These are phyloP conservation scores for Eupristina koningsbergeri DNA, from an alignment of 1,140 invertebrate species.

Conservation along the genomic window DNA sequence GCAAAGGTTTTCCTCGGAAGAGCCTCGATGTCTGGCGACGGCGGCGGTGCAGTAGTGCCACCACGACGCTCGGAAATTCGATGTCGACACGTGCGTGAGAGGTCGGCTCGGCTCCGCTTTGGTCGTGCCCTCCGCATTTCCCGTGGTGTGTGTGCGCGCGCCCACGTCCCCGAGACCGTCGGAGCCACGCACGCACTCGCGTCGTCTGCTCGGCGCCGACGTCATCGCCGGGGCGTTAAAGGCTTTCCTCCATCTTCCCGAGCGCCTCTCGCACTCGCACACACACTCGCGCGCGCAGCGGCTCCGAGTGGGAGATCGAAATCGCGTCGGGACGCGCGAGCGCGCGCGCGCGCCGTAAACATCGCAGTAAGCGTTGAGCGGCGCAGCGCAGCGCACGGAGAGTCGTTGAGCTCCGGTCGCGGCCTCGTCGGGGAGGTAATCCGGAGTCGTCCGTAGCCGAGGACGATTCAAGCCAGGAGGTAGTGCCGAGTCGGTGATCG, in stretches of 20 bases:
- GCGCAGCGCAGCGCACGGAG: background rate
- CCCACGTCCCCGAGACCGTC: background rate
- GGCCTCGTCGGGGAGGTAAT: too few species aligned
- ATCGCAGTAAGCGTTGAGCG: background rate
- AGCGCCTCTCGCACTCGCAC: too few species aligned
- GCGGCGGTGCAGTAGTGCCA: too few species aligned
- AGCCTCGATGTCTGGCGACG: too few species aligned
- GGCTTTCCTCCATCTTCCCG: background rate
- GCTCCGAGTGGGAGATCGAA: background rate
- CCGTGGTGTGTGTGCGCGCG: background rate
- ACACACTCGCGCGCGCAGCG: background rate
- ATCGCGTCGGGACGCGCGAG: background rate
- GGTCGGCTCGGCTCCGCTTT: background rate
- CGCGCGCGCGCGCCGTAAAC: too few species aligned
- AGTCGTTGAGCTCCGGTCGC: background rate
- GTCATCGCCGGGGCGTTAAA: background rate
- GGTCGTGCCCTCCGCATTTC: background rate
- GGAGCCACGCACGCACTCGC: background rate
- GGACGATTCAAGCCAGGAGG: too few species aligned
- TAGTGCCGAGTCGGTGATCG: background rate
- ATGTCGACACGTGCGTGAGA: slow-evolving; percentile 3
- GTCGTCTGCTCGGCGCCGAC: background rate
- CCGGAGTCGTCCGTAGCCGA: too few species aligned
- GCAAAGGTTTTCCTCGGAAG: too few species aligned
- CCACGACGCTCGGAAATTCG: background rate